Conservation (phyloP, 2,888 invertebrate species). For the Apotomis betuletana region DNA sequence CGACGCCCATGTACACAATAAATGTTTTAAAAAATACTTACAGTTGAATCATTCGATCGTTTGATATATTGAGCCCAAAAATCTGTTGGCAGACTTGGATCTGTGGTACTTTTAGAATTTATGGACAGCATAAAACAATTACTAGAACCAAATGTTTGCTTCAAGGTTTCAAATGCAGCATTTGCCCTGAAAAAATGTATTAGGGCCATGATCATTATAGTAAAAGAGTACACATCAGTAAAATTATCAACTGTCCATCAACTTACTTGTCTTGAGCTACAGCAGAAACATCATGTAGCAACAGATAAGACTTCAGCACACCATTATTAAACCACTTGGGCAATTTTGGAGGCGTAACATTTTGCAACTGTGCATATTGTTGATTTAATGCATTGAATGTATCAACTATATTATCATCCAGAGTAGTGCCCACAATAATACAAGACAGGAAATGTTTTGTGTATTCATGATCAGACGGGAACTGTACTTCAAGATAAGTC, state of each 20-base stretch:
- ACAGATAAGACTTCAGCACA: slow-evolving; percentile 93
- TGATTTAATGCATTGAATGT: slow-evolving; percentile 91
- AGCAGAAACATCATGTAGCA: slow-evolving; percentile 92
- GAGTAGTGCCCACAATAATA: slow-evolving; percentile 88
- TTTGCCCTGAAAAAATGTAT: slow-evolving; percentile 87
- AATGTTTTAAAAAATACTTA: slow-evolving; percentile 50
- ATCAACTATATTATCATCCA: slow-evolving; percentile 91
- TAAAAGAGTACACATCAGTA: slow-evolving; percentile 8
- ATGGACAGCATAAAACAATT: slow-evolving; percentile 95
- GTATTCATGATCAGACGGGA: slow-evolving; percentile 98
- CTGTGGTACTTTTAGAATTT: slow-evolving; percentile 89
- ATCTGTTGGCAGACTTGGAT: slow-evolving; percentile 86
- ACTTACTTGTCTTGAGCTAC: slow-evolving; percentile 89
- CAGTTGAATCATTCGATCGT: slow-evolving; percentile 80
- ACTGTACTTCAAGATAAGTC: slow-evolving; percentile 93
- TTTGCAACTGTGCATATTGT: slow-evolving; percentile 90
- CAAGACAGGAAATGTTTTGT: slow-evolving; percentile 94
- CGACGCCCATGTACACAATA: no score
- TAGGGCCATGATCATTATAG: background rate
- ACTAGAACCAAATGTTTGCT: slow-evolving; percentile 92
- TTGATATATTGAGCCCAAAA: slow-evolving; percentile 93
- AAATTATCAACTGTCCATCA: slow-evolving; percentile 1
- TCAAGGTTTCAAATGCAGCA: slow-evolving; percentile 91
- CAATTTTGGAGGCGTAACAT: slow-evolving; percentile 88
- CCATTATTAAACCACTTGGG: slow-evolving; percentile 93